Evolutionary conservation across 1,140 invertebrate genomes (phyloP).

Genomic region (Drosophila melanogaster): DNA sequence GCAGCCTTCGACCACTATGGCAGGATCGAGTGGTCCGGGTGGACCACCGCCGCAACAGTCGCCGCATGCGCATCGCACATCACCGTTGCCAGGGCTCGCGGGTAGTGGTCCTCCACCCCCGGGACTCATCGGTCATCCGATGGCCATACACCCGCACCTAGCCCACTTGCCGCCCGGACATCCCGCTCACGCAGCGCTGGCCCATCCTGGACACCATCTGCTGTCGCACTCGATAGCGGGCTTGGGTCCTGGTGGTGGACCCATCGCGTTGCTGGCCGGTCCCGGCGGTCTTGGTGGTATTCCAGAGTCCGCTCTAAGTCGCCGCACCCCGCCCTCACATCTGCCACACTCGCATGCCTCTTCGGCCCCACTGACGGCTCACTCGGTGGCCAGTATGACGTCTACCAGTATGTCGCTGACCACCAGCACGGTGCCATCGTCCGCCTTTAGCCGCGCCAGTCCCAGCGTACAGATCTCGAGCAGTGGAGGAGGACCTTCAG

Average conservation of each 20-base stretch:
- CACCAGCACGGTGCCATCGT: slow-evolving; percentile 81
- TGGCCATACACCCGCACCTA: slow-evolving; percentile 82
- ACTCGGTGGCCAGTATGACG: slow-evolving; percentile 66
- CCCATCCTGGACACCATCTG: slow-evolving; percentile 77
- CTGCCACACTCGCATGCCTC: slow-evolving; percentile 70
- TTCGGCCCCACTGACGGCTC: slow-evolving; percentile 60
- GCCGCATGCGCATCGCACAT: slow-evolving; percentile 77
- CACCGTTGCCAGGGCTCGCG: slow-evolving; percentile 71
- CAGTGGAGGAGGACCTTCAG: slow-evolving; percentile 36
- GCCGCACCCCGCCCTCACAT: slow-evolving; percentile 78
- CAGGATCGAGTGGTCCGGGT: slow-evolving; percentile 30
- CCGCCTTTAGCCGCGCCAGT: slow-evolving; percentile 84
- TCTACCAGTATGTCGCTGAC: slow-evolving; percentile 60
- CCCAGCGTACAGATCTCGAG: slow-evolving; percentile 80
- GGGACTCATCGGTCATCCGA: slow-evolving; percentile 75
- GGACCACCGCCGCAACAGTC: slow-evolving; percentile 67
- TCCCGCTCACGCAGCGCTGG: slow-evolving; percentile 77
- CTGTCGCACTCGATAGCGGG: slow-evolving; percentile 77
- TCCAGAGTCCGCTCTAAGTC: slow-evolving; percentile 73
- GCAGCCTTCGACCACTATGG: slow-evolving; percentile 64
- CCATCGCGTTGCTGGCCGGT: slow-evolving; percentile 72
- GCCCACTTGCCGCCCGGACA: slow-evolving; percentile 78
- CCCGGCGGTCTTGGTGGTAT: slow-evolving; percentile 74
- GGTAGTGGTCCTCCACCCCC: slow-evolving; percentile 64
- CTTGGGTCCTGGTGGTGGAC: slow-evolving; percentile 73